A percentile compares a stretch with the other conserved stretches of the same genome.
phyloP scores from a whole-genome alignment of 2,888 invertebrate species.

The Eueremaeus valkanovi region DNA sequence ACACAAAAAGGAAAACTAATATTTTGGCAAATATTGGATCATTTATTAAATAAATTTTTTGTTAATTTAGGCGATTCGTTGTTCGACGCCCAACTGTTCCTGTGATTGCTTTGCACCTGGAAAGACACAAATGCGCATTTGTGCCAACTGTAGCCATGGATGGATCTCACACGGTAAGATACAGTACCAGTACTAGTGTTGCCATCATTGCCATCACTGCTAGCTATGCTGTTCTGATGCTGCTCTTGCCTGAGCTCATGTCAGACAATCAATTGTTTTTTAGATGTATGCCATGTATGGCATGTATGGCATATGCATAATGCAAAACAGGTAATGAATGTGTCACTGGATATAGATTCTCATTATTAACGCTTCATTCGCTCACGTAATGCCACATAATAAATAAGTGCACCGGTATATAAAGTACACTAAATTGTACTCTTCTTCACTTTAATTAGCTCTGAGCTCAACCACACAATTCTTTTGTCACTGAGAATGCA shows the following conservation, averaged over 20 bases:
- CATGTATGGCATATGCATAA: constrained; percentile 18
- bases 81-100: constrained; percentile 63
- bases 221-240: neutral
- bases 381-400: constrained; percentile 10
- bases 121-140: constrained; percentile 62
- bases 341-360: constrained; percentile 30
- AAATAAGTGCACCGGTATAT: too few relatives aligned
- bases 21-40: neutral
- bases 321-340: constrained; percentile 16
- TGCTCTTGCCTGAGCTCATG: neutral
- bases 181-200: neutral
- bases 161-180: constrained; percentile 73
- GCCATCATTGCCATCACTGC: neutral
- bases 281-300: constrained; percentile 1
- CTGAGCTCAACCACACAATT: too few relatives aligned
- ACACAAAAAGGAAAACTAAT: neutral
- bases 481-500: too few relatives aligned
- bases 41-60: constrained; percentile 16
- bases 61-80: constrained; percentile 60
- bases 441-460: too few relatives aligned
- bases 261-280: constrained; percentile 34
- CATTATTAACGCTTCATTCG: constrained; percentile 30
- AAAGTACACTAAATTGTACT: too few relatives aligned
- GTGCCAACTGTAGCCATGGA: constrained; percentile 67
- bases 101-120: constrained; percentile 68